Base-by-base conservation (phyloP, 1,140 invertebrate species). In the Archivesica marissinica region DNA sequence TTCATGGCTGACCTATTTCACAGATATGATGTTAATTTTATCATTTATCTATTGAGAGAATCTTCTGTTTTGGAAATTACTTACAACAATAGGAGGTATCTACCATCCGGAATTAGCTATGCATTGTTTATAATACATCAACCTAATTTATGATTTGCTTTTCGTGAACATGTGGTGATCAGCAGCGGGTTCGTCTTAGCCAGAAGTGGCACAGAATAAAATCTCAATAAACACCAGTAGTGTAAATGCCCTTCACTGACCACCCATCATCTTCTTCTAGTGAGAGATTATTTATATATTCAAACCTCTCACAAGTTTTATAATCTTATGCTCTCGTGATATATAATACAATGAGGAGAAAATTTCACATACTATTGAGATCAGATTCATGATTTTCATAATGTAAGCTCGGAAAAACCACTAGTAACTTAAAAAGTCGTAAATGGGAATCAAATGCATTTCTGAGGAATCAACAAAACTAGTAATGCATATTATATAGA, bases 61-160 rank as follows among this genome's bases (percentile, higher is more conserved):
- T 30, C 23, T 59, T 59, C 54, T 59, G 54, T 28, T 59, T 28
- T 59, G 17, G 33, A 59, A 6, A 59, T 59, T 28, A 59, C 25
- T 6, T 28, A 59, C n/a, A 59, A 59, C 25, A 59, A 28, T 59
- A 28, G 33, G 54, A 59, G 1, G 25, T 59, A n/a, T 15, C 50
- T 23, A n/a, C 50, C 23, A 23, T 52, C n/a, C n/a, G n/a, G 15
- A 13, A 64, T 64, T 64, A 64, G 30, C 59, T 64, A 35, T 33
- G 28, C n/a, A n/a, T 35, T 64, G 59, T 64, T 64, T 64, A 64
- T 64, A 64, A 64, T 64, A 64, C 13, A 35, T 64, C n/a, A 2
- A 13, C 0, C 15, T 64, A 64, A 64, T 64, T 64, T 64, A 64
- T 25, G 59, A 35, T 64, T 64, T 64, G 59, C 59, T 64, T 64